A percentile compares a stretch with the other conserved stretches of the same genome.
Conservation (phyloP, 2,888 invertebrate species). For the Epinotia ramella region DNA sequence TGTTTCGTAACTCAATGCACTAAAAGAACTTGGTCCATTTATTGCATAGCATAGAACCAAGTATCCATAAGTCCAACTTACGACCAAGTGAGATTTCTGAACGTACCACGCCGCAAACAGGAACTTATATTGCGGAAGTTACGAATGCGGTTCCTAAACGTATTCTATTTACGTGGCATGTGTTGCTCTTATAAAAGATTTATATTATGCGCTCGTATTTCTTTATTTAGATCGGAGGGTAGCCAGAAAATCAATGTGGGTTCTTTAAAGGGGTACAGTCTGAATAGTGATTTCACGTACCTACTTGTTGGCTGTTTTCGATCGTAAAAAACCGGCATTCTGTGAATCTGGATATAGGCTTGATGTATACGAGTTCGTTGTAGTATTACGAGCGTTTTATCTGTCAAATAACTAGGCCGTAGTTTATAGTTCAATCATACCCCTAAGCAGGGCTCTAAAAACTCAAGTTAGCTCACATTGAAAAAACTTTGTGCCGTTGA, state of each 20-base stretch:
- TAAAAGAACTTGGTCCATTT: conserved; percentile 1
- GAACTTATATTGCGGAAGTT: conserved; percentile 47
- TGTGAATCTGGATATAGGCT: not conserved
- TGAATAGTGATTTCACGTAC: conserved; percentile 15
- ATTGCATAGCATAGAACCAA: conserved; percentile 44
- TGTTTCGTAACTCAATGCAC: conserved; percentile 7
- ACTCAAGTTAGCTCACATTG: not conserved
- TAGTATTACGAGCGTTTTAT: not conserved
- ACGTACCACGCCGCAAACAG: conserved; percentile 38
- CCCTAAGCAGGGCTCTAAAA: not conserved
- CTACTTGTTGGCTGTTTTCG: conserved; percentile 3
- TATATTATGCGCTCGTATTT: conserved; percentile 56
- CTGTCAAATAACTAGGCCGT: not conserved
- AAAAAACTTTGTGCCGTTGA: not conserved
- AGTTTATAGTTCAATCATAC: not conserved
- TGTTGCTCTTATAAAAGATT: conserved; percentile 56
- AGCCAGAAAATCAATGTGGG: conserved; percentile 52
- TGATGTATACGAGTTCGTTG: not conserved
- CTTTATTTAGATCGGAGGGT: conserved; percentile 64
- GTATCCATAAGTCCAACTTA: conserved; percentile 52
- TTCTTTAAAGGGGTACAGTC: conserved; percentile 5
- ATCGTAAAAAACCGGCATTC: conserved; percentile 1
- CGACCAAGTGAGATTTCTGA: conserved; percentile 49
- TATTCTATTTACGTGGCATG: conserved; percentile 47
- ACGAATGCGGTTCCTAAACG: conserved; percentile 44